Percentiles rank a stretch among this genome's conserved stretches.
These are phyloP conservation scores for Drosophila funebris DNA, from an alignment of 1,140 invertebrate species.

Conservation along the genomic window DNA sequence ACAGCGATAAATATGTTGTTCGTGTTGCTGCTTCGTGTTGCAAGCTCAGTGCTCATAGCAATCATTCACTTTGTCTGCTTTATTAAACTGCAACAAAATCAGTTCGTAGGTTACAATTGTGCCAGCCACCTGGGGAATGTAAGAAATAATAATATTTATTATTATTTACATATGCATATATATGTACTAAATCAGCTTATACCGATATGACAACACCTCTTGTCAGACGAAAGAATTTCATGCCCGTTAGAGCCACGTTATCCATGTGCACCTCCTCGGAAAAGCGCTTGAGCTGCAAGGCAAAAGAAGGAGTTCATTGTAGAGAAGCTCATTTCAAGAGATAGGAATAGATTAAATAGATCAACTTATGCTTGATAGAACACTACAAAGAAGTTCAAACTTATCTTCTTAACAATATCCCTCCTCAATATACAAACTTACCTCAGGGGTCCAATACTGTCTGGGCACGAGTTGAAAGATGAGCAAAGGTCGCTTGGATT, in stretches of 20 bases:
- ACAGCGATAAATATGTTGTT: background rate
- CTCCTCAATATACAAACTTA: constrained; percentile 48
- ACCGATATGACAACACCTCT: constrained; percentile 87
- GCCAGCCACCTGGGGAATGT: constrained; percentile 86
- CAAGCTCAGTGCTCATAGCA: constrained; percentile 48
- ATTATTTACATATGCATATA: background rate
- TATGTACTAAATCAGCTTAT: constrained; percentile 10
- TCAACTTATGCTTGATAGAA: no score
- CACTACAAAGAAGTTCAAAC: no score
- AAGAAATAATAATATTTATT: background rate
- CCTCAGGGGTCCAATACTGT: constrained; percentile 86
- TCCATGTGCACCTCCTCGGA: constrained; percentile 86
- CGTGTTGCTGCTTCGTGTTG: background rate
- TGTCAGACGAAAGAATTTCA: constrained; percentile 87
- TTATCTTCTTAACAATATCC: no score
- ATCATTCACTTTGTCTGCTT: constrained; percentile 57
- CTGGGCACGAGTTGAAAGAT: constrained; percentile 86
- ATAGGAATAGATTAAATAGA: no score
- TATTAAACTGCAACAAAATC: constrained; percentile 87
- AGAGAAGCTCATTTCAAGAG: no score
- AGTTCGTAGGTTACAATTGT: constrained; percentile 89
- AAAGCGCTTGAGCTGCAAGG: constrained; percentile 85
- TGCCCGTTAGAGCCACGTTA: constrained; percentile 86
- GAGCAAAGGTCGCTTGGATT: constrained; percentile 85
- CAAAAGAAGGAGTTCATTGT: background rate